Evolutionary conservation across 2,888 invertebrate species (phyloP), one percentile per base, ranked within the genome.

Genomic region (Arge pagana): DNA sequence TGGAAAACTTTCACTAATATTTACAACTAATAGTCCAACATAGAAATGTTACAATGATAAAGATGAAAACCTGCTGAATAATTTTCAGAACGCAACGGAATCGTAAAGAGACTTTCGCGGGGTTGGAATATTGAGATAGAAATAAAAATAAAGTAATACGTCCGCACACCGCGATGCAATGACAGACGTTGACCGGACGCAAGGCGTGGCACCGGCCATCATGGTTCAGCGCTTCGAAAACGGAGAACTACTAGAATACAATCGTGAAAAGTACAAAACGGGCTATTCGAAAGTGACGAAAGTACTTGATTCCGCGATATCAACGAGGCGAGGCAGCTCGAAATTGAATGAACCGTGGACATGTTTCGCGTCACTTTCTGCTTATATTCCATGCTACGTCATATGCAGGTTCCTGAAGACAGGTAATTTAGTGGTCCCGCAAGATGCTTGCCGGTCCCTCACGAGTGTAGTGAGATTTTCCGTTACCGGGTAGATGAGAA

Each of bases 191-290:
- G n/a, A 7, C 13, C 10, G 18, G 23, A 23, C 15, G 21, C 24
- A 26, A 45, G 45, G 45, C 33, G 45, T 45, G 45, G 45, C 45
- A 35, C n/a, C 33, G 45, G 45, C 45, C 45, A 45, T 45, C 28
- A 33, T 45, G 23, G 13, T 45, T 13, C 16, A 23, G 21, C 33
- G 23, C 15, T 31, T 10, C 10, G 13, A 11, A 15, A 15, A 10
- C 10, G 18, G 5, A 16, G 3, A 15, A 10, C 24, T 33, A 15
- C 15, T 16, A 16, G 33, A n/a, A 45, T 24, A 33, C 24, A 3
- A 15, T 35, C 24, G 24, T 21, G 23, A 45, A 45, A 45, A 33
- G n/a, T n/a, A n/a, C 16, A 3, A 23, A 35, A 21, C 24, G 15
- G 8, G 6, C 13, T 33, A 18, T 1, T 18, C 6, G 18, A 37